phyloP scores from a whole-genome alignment of 2,888 invertebrate species.

The Nemurella pictetii region DNA sequence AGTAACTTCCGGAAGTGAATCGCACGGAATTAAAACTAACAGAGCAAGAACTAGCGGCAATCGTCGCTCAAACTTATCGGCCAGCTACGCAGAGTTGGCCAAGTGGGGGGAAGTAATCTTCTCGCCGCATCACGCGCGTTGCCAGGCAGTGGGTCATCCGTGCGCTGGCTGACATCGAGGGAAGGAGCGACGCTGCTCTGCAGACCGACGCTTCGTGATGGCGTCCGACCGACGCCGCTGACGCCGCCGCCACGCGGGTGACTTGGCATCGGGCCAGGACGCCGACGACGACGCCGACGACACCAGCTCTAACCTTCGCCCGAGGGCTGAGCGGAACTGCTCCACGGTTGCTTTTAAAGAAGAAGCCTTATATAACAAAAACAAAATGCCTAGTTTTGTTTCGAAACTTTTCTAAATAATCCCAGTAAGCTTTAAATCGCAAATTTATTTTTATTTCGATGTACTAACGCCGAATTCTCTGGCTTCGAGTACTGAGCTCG shows the following conservation, averaged over 20 bases:
- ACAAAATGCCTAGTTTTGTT: neutral
- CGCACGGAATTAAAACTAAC: neutral
- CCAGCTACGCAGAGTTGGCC: neutral
- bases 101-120: neutral
- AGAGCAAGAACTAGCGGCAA: neutral
- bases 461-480: neutral
- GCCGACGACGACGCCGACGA: neutral
- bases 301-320: neutral
- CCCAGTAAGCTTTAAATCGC: neutral
- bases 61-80: neutral
- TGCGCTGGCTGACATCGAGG: neutral
- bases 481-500: neutral
- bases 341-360: neutral
- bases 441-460: neutral
- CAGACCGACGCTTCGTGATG: neutral
- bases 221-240: neutral
- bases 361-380: neutral
- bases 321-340: neutral
- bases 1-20: no score
- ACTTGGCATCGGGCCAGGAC: neutral
- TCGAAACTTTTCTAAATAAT: neutral
- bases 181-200: no score
- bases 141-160: neutral
- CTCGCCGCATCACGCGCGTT: neutral
- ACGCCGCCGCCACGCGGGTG: neutral